Evolutionary conservation across 2,797 vertebrate species (phyloP), one percentile per base, ranked within the genome.

Genomic region (Trichosurus vulpecula): DNA sequence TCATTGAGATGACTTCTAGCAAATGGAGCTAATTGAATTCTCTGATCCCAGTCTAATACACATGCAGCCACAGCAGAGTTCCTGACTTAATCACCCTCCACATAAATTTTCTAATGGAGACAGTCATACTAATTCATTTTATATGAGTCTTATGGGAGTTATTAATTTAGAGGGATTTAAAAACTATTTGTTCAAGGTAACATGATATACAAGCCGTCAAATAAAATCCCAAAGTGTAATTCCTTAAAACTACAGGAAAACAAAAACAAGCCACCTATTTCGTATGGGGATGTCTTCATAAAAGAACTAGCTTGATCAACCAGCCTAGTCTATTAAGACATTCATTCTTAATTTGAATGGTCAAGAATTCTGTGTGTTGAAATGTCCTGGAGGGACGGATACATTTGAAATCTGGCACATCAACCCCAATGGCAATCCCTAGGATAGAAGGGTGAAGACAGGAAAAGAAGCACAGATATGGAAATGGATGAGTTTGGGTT

Each of bases 401-500:
- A 93, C 52, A 95, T 97, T 89, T 97, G 95, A 98, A 96, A 97
- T 95, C 41, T 89, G 94, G 56, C 91, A 95, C 54, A 97, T 27
- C 5, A 56, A 51, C 74, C 41, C 74, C 54, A 94, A 81, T 92
- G 94, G 92, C 61, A 94, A 52, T 93, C 5, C 66, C 92, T 93
- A 89, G 93, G 47, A 51, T 90, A 92, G 4, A 52, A n/a, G 6
- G 41, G 9, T n/a, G 89, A 95, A 92, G 96, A 93, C 52, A 96
- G 96, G 97, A 97, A 97, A 91, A 97, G 47, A 97, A 91, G 92
- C 91, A 97, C 95, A 96, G 96, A 94, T 93, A 97, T 97, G 94
- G 93, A 97, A 97, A 94, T 94, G 96, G 96, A 96, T 94, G 94
- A 93, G 94, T 96, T 97, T 96, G 94, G 92, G 92, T 92, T 95